A percentile compares a stretch with the other conserved stretches of the same genome.
Conservation (phyloP, 2,888 invertebrate species). For the Tineola bisselliella region DNA sequence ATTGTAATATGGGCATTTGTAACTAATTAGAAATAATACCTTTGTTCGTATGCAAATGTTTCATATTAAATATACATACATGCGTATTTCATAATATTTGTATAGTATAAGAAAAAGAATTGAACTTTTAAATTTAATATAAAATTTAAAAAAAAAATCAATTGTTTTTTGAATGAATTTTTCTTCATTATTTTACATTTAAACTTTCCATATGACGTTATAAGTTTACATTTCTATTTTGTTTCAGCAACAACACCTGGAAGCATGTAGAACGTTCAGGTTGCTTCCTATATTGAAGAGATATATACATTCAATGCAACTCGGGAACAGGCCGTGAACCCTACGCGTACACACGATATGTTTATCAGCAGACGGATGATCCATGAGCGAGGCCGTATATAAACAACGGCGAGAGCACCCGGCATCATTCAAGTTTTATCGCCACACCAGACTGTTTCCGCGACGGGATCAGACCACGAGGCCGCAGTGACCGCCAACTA, state of each 20-base stretch:
- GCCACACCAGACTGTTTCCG: constrained; percentile 42
- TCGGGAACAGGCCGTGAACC: constrained; percentile 62
- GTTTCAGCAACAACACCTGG: background rate
- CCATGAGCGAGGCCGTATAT: constrained; percentile 64
- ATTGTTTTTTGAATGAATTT: too few relatives aligned
- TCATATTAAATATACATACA: background rate
- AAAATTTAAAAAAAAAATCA: too few relatives aligned
- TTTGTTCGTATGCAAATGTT: background rate
- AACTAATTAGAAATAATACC: background rate
- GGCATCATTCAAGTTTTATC: constrained; percentile 61
- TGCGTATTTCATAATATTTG: background rate
- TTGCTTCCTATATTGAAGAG: constrained; percentile 20
- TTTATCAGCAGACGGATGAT: constrained; percentile 54
- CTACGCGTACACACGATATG: constrained; percentile 32
- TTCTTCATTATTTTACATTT: background rate
- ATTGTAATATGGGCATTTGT: too few relatives aligned
- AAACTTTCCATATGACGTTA: background rate
- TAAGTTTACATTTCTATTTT: too few relatives aligned
- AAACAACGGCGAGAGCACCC: constrained; percentile 47
- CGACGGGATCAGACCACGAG: constrained; percentile 29
- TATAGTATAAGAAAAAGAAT: background rate
- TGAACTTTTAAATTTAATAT: too few relatives aligned
- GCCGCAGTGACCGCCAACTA: constrained; percentile 51
- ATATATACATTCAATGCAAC: constrained; percentile 38
- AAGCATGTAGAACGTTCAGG: background rate